Evolutionary conservation across 2,888 invertebrate species (phyloP).

Genomic region (Acleris literana): DNA sequence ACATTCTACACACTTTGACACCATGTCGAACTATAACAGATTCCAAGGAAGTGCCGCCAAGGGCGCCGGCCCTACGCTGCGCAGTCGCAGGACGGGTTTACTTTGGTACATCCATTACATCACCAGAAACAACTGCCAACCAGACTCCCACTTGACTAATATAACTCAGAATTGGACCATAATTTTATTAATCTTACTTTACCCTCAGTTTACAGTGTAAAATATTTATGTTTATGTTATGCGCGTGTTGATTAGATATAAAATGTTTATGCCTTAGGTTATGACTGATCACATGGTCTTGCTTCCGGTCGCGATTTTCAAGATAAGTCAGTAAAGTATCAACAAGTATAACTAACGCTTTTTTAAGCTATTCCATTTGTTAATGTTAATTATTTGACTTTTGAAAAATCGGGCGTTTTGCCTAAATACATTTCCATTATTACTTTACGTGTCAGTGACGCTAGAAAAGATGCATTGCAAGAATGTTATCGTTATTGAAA

Average conservation of each 20-base stretch:
- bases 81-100: slow-evolving; percentile 44
- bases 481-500: too few relatives aligned
- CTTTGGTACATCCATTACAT: slow-evolving; percentile 45
- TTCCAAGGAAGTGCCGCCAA: slow-evolving; percentile 41
- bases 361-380: too few relatives aligned
- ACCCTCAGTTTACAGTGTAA: background rate
- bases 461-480: too few relatives aligned
- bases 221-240: background rate
- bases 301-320: too few relatives aligned
- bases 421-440: too few relatives aligned
- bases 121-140: slow-evolving; percentile 23
- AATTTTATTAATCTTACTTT: slow-evolving; percentile 54
- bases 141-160: slow-evolving; percentile 50
- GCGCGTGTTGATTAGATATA: background rate
- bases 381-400: too few relatives aligned
- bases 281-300: too few relatives aligned
- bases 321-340: too few relatives aligned
- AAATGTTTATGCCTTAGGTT: too few relatives aligned
- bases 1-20: background rate
- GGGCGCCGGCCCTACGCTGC: slow-evolving; percentile 39
- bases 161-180: slow-evolving; percentile 59
- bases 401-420: too few relatives aligned
- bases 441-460: too few relatives aligned
- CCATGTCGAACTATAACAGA: background rate
- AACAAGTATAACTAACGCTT: too few relatives aligned